These are phyloP conservation scores for Felis chaus DNA, from an alignment of 2,113 vertebrate species.

Conservation along the genomic window DNA sequence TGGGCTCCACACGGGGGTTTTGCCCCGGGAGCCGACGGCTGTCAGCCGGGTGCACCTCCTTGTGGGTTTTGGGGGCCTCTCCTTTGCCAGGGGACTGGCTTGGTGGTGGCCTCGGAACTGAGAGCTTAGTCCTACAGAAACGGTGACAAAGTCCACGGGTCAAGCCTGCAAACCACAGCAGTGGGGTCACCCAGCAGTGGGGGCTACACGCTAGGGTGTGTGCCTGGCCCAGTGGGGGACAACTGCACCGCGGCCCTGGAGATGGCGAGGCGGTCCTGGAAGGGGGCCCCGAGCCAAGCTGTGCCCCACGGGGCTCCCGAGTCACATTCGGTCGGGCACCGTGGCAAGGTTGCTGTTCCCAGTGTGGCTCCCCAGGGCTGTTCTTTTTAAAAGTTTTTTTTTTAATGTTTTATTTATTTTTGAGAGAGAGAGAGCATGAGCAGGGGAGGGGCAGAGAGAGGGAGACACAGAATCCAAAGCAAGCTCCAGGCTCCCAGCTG, in stretches of 20 bases:
- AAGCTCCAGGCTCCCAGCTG: too few relatives aligned
- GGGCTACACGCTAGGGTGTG: not conserved
- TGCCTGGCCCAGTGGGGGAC: not conserved
- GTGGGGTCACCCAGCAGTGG: not conserved
- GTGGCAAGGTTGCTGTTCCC: not conserved
- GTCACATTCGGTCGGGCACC: not conserved
- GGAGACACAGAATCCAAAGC: too few relatives aligned
- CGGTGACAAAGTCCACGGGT: not conserved
- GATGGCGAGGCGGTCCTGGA: not conserved
- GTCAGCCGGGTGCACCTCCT: fast-evolving
- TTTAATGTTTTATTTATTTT: too few relatives aligned
- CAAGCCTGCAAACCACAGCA: fast-evolving
- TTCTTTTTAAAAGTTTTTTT: too few relatives aligned
- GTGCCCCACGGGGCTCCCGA: fast-evolving
- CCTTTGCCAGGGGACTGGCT: not conserved
- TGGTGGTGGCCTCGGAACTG: not conserved
- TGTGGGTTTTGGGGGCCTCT: fast-evolving
- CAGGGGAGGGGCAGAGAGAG: too few relatives aligned
- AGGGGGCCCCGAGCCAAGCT: fast-evolving
- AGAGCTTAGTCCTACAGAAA: fast-evolving
- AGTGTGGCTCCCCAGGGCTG: not conserved
- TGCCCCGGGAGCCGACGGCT: not conserved
- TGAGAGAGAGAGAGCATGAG: too few relatives aligned
- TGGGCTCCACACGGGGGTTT: fast-evolving
- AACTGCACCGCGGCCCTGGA: too few relatives aligned